A percentile compares a stretch with the other conserved stretches of the same genome.
Conservation (phyloP, 2,888 invertebrate genomes). For the Sphinx pinastri region DNA sequence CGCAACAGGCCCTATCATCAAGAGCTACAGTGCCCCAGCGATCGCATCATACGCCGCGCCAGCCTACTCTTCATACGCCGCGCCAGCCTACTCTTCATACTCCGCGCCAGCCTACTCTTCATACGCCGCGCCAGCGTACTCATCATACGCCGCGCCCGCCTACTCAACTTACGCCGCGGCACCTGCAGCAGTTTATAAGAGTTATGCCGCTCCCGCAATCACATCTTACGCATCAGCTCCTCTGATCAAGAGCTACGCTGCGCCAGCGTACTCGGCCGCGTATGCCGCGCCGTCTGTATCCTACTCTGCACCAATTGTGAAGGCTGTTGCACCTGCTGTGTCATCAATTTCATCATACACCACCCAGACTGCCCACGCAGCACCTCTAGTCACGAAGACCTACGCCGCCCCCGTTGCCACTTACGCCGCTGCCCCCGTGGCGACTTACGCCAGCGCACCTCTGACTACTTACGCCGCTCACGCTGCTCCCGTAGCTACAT, state of each 20-base stretch:
- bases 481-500: slow-evolving; percentile 54
- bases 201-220: slow-evolving; percentile 57
- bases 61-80: slow-evolving; percentile 56
- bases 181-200: slow-evolving; percentile 26
- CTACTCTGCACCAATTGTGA: slow-evolving; percentile 48
- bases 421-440: slow-evolving; percentile 49
- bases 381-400: slow-evolving; percentile 60
- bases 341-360: slow-evolving; percentile 44
- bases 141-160: slow-evolving; percentile 50
- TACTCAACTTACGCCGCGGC: slow-evolving; percentile 41
- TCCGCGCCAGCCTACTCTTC: slow-evolving; percentile 39
- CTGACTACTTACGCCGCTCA: slow-evolving; percentile 43
- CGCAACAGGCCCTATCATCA: slow-evolving; percentile 71
- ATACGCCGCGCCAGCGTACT: slow-evolving; percentile 49
- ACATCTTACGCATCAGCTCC: slow-evolving; percentile 76
- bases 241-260: slow-evolving; percentile 49
- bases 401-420: slow-evolving; percentile 70
- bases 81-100: slow-evolving; percentile 38
- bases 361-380: slow-evolving; percentile 45
- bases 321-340: slow-evolving; percentile 44
- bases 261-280: slow-evolving; percentile 43
- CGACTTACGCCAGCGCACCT: slow-evolving; percentile 55
- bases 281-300: slow-evolving; percentile 39
- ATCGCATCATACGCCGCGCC: slow-evolving; percentile 52
- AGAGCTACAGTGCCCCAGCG: slow-evolving; percentile 40